Percentiles rank a stretch among this genome's conserved stretches.
Evolutionary conservation across 2,888 invertebrate genomes (phyloP).

Genomic region (Melinopterus prodromus): DNA sequence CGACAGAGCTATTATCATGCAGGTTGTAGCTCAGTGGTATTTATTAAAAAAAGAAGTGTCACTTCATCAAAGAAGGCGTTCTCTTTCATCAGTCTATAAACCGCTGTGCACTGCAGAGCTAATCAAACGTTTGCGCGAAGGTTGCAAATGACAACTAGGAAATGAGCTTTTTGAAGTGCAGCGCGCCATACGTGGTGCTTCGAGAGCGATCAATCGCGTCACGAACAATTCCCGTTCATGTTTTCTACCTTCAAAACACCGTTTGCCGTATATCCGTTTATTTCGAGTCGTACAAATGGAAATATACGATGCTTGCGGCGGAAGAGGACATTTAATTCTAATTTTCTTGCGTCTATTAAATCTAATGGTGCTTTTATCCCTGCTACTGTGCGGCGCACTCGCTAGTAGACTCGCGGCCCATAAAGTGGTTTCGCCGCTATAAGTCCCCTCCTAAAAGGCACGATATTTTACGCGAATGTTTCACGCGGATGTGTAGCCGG

Average conservation of each 20-base stretch:
- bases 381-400: not conserved
- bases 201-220: constrained; percentile 32
- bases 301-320: constrained; percentile 14
- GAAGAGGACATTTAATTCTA: constrained; percentile 22
- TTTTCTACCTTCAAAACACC: constrained; percentile 8
- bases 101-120: constrained; percentile 47
- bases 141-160: constrained; percentile 55
- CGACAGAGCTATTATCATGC: too few species aligned
- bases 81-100: constrained; percentile 31
- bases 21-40: too few species aligned
- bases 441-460: not conserved
- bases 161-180: constrained; percentile 54
- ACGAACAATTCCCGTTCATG: constrained; percentile 21
- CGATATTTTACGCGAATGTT: not conserved
- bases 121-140: constrained; percentile 52
- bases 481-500: not conserved
- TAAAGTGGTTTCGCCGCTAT: not conserved
- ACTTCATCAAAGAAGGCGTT: constrained; percentile 50
- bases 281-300: constrained; percentile 18
- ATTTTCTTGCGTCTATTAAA: constrained; percentile 22
- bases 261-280: constrained; percentile 5
- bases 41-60: constrained; percentile 34
- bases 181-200: constrained; percentile 29
- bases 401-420: not conserved
- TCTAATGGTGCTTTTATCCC: constrained; percentile 22